Conservation (phyloP, 2,113 vertebrate species). For the Limnothrissa miodon region DNA sequence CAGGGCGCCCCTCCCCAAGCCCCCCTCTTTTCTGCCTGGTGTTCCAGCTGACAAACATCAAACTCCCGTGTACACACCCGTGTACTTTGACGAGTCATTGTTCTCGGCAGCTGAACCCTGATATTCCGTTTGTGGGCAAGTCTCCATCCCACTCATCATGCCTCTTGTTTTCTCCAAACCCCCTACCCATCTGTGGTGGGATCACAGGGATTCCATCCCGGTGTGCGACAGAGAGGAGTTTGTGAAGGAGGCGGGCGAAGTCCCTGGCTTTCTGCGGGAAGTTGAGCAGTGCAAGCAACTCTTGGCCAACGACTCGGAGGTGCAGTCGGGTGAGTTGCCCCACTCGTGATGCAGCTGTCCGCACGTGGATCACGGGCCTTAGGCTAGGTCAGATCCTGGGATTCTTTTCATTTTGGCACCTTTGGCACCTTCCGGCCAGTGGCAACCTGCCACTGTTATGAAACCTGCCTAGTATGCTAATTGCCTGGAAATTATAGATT, state of each 20-base stretch:
- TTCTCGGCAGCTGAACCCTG: neutral
- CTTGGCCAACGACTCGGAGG: conserved; percentile 36
- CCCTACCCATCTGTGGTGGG: conserved; percentile 12
- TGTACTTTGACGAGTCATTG: neutral
- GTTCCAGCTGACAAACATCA: neutral
- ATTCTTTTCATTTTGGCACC: neutral
- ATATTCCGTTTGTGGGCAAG: neutral
- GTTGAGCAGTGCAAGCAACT: conserved; percentile 76
- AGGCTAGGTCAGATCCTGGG: neutral
- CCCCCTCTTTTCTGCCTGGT: neutral
- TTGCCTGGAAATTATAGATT: too few species aligned
- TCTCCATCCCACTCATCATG: neutral
- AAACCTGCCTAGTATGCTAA: too few species aligned
- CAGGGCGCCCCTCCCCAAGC: neutral
- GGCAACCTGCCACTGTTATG: too few species aligned
- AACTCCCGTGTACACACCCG: neutral
- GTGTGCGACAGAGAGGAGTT: conserved; percentile 73
- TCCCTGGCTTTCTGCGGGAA: conserved; percentile 79
- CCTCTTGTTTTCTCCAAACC: neutral
- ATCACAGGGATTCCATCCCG: conserved; percentile 79
- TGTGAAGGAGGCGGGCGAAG: conserved; percentile 81
- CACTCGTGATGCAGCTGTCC: neutral
- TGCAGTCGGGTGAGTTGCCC: conserved; percentile 52
- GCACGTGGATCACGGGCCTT: neutral
- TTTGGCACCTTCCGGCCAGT: too few species aligned